Evolutionary conservation across 2,797 vertebrate species (phyloP), one percentile per base, ranked within the genome.

Genomic region (Hemibagrus guttatus): DNA sequence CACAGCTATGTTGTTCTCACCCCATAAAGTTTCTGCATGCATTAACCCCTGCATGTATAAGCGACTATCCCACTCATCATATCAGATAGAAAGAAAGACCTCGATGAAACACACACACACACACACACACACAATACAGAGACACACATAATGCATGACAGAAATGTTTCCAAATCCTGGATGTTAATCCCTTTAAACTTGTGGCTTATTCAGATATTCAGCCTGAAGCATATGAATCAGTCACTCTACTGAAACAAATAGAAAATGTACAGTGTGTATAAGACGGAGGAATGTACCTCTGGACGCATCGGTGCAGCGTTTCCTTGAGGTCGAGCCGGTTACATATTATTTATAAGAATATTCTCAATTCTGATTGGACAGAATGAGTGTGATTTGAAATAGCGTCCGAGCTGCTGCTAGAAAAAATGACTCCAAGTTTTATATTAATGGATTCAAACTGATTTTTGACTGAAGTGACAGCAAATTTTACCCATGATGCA

Each of bases 11-110:
- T 39, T 84, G 66, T 84, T 84, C 31, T 59, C 54, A 58, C 23
- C 49, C 49, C 42, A n/a, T 84, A 59, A 84, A 39, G 7, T 58
- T 71, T 42, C 54, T 39, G 28, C n/a, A 42, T 84, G 31, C 5
- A 58, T 84, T 72, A 84, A 81, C 59, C 61, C 80, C 80, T 81
- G 80, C 80, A 21, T 82, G 42, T 66, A 13, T 66, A 66, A 66
- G 17, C n/a, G 28, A 52, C 42, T 49, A 66, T 82, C 42, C 7
- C n/a, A 6, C 61, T 66, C 13, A 6, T 82, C 61, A 31, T 61
- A 61, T 61, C 76, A 7, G n/a, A 31, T 9, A 52, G 59, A 49
- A n/a, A n/a, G 35, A 4, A 6, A 46, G 58, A 46, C 16, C 14
- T 64, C 39, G n/a, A 64, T 4, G 39, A 49, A 9, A 17, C 59